phyloP scores from a whole-genome alignment of 2,888 invertebrate genomes.

The Brachyptera risi region DNA sequence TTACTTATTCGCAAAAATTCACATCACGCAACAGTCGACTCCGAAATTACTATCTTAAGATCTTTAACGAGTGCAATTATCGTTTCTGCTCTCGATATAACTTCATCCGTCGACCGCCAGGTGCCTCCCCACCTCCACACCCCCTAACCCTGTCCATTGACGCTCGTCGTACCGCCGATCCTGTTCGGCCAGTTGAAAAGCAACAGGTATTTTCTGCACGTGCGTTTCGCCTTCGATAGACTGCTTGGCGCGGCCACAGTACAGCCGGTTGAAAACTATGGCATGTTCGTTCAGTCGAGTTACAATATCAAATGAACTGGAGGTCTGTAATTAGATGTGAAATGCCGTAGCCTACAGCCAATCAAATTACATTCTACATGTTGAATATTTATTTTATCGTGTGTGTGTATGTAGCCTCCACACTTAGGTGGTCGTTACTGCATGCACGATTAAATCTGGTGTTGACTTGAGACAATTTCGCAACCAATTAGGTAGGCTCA shows the following conservation, averaged over 20 bases:
- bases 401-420: neutral
- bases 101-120: slow-evolving; percentile 2
- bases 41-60: slow-evolving; percentile 15
- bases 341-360: slow-evolving; percentile 5
- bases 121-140: no score
- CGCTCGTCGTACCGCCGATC: slow-evolving; percentile 1
- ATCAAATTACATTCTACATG: slow-evolving; percentile 18
- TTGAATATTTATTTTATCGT: slow-evolving; percentile 15
- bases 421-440: slow-evolving; percentile 10
- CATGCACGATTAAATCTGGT: neutral
- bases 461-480: slow-evolving; percentile 14
- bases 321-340: slow-evolving; percentile 20
- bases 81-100: neutral
- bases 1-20: slow-evolving; percentile 15
- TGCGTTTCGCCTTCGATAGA: slow-evolving; percentile 7
- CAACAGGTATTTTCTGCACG: neutral
- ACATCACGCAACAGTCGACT: slow-evolving; percentile 15
- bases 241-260: slow-evolving; percentile 23
- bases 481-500: slow-evolving; percentile 29
- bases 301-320: neutral
- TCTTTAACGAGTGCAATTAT: slow-evolving; percentile 10
- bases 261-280: neutral
- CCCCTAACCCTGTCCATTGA: slow-evolving; percentile 13
- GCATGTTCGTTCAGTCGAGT: neutral
- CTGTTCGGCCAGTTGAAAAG: slow-evolving; percentile 1